These are phyloP conservation scores for Morelia viridis DNA, from an alignment of 2,797 vertebrate species.

Conservation along the genomic window DNA sequence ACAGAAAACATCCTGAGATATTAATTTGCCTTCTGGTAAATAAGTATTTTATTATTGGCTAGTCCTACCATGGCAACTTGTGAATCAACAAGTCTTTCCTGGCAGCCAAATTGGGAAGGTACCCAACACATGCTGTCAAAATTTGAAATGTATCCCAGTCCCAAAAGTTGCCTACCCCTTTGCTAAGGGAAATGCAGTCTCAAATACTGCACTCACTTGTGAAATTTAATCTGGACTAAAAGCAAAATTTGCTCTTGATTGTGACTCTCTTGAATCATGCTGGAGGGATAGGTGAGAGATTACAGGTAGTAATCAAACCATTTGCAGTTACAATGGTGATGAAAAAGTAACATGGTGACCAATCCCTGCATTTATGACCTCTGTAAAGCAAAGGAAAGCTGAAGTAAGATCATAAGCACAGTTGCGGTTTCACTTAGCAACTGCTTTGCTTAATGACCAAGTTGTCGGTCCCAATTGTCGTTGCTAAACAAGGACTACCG, in stretches of 20 bases:
- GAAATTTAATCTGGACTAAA: background rate
- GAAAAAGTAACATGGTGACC: background rate
- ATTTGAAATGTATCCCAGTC: background rate
- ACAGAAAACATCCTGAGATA: no score
- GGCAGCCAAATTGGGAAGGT: no score
- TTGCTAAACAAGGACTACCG: no score
- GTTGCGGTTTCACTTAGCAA: no score
- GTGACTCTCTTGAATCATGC: background rate
- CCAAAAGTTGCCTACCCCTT: background rate
- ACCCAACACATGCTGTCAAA: background rate
- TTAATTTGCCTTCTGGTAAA: no score
- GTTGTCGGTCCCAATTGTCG: no score
- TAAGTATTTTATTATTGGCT: no score
- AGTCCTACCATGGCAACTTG: no score
- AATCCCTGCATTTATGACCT: background rate
- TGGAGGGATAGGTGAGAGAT: background rate
- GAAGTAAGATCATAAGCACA: no score
- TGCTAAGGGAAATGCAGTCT: background rate
- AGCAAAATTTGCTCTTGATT: background rate
- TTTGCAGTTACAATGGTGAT: background rate
- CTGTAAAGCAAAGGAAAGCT: no score
- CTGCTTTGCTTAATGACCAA: no score
- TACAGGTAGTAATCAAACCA: background rate
- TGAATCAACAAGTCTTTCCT: no score
- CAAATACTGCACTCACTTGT: background rate